These are phyloP conservation scores for Eudemis profundana DNA, from an alignment of 2,888 invertebrate genomes.

Conservation along the genomic window DNA sequence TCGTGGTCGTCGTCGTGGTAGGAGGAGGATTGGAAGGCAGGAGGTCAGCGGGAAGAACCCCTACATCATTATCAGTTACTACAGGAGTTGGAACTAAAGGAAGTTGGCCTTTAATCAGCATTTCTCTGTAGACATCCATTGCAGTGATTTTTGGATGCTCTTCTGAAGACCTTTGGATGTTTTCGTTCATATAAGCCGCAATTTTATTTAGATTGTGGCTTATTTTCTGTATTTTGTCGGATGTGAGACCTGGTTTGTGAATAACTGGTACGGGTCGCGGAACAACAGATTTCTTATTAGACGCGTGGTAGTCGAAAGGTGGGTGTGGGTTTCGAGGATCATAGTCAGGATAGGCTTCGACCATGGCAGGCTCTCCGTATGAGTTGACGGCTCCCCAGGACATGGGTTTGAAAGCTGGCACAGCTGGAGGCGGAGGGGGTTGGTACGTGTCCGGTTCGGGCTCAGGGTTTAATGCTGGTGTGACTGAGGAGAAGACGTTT, in stretches of 20 bases:
- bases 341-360: slow-evolving; percentile 68
- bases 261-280: slow-evolving; percentile 53
- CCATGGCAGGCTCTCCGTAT: slow-evolving; percentile 75
- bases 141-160: slow-evolving; percentile 64
- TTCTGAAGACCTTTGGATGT: slow-evolving; percentile 71
- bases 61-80: slow-evolving; percentile 74
- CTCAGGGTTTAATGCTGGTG: slow-evolving; percentile 49
- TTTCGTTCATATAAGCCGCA: slow-evolving; percentile 63
- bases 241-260: slow-evolving; percentile 60
- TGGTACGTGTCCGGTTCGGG: slow-evolving; percentile 54
- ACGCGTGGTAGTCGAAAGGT: slow-evolving; percentile 61
- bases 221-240: slow-evolving; percentile 78
- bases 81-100: slow-evolving; percentile 72
- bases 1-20: slow-evolving; percentile 49
- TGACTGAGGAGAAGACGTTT: slow-evolving; percentile 63
- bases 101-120: slow-evolving; percentile 65
- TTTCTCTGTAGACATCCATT: slow-evolving; percentile 61
- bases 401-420: slow-evolving; percentile 70
- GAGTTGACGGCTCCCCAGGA: slow-evolving; percentile 76
- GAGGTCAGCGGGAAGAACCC: slow-evolving; percentile 74
- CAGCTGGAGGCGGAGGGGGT: slow-evolving; percentile 68
- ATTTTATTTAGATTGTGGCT: slow-evolving; percentile 71
- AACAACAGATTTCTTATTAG: slow-evolving; percentile 63
- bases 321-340: slow-evolving; percentile 66
- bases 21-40: slow-evolving; percentile 55